phyloP scores from a whole-genome alignment of 2,888 invertebrate genomes.

The Dilophus febrilis region DNA sequence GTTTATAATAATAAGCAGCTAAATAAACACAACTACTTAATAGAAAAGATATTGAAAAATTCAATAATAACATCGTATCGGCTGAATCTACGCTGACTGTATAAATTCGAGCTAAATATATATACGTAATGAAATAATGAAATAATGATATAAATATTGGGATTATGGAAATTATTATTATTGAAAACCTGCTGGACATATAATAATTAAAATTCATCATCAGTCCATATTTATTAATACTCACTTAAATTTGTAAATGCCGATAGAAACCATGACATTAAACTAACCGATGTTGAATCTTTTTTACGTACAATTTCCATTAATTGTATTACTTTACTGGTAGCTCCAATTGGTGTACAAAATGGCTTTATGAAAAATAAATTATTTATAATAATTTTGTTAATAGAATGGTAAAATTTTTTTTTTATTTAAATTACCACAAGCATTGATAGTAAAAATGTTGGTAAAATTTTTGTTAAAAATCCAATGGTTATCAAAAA shows the following conservation, averaged over 20 bases:
- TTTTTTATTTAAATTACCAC: constrained; percentile 31
- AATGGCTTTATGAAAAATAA: constrained; percentile 19
- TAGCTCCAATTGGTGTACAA: constrained; percentile 54
- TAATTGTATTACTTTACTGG: constrained; percentile 66
- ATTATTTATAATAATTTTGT: not conserved
- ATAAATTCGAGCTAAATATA: constrained; percentile 69
- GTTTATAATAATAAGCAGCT: constrained; percentile 33
- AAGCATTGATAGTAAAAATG: constrained; percentile 23
- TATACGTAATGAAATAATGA: no score
- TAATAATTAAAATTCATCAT: not conserved
- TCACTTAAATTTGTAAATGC: constrained; percentile 65
- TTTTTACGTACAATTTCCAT: constrained; percentile 49
- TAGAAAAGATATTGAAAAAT: constrained; percentile 52
- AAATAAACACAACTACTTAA: constrained; percentile 53
- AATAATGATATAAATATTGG: not conserved
- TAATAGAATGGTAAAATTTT: constrained; percentile 3
- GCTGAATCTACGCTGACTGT: constrained; percentile 65
- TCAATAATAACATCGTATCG: constrained; percentile 51
- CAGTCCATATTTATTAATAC: no score
- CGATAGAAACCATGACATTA: constrained; percentile 67
- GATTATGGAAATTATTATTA: no score
- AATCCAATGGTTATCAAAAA: constrained; percentile 30
- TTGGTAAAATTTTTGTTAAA: constrained; percentile 24
- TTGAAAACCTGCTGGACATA: no score
- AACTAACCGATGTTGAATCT: constrained; percentile 60